Base-by-base conservation (phyloP, 2,797 vertebrate species). In the Lepidocolaptes lacrymiger region DNA sequence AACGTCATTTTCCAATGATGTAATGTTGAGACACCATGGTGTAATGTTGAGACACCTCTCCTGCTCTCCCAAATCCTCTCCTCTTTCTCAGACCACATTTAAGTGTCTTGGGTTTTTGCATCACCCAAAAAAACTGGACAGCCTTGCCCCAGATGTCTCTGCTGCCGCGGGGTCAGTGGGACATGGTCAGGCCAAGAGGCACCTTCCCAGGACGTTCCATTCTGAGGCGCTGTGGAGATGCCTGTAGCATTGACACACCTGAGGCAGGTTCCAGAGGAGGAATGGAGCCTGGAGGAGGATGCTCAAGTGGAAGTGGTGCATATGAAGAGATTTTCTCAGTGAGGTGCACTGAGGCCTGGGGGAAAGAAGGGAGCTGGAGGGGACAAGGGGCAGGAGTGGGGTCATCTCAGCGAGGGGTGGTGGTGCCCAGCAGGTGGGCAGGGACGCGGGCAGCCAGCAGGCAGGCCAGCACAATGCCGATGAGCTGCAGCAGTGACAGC, bases 401-500 rank as follows among this genome's bases (percentile, higher is more conserved):
- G 32, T 12, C 9, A 23, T 12, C 17, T 97, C 91, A 94, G 59
- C 37, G 39, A 37, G 80, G 74, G 18, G 43, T 17, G 26, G 44
- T 5, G 2, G 22, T 68, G 76, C 23, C 46, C 37, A 41, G 32
- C 32, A 61, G 75, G 62, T 2, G 75, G 8, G 80, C 73, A 27
- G 94, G 80, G 39, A 44, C n/a, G 71, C 97, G 98, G 85, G 98
- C 98, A 36, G 99, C 98, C 72, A 99, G 97, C 62, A 99, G 96
- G 86, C 98, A 99, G 51, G 99, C 97, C 77, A 99, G 95, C 56
- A 98, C 96, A 1, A 99, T 98, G 69, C 98, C 98, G 18, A 98
- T 94, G 16, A 98, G 97, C 97, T 98, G 99, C 44, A 98, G 97
- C 88, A 98, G 97, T 1, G 98, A 98, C 84, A 99, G 87, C 19